A percentile compares a stretch with the other conserved stretches of the same genome.
phyloP scores from a whole-genome alignment of 2,113 vertebrate species.

The Dasyornis broadbenti region DNA sequence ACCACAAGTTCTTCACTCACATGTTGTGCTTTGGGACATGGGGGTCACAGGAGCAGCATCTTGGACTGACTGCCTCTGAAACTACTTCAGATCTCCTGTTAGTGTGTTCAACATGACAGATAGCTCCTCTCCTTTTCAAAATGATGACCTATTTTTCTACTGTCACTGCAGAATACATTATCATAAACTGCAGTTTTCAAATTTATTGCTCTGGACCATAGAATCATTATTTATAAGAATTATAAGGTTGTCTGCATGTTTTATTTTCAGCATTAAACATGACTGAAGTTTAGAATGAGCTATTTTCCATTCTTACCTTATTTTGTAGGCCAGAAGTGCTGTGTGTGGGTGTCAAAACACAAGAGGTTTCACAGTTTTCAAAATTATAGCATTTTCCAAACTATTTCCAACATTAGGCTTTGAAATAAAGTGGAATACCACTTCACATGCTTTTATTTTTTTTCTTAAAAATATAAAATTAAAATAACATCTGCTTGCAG shows the following conservation, averaged over 20 bases:
- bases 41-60: background rate
- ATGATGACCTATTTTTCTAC: slow-evolving; percentile 58
- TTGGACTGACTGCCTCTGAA: background rate
- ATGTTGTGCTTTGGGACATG: fast-evolving
- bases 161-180: slow-evolving; percentile 43
- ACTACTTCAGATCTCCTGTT: background rate
- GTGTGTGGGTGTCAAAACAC: background rate
- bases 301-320: background rate
- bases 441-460: background rate
- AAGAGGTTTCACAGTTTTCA: background rate
- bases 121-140: slow-evolving; percentile 15
- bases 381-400: background rate
- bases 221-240: slow-evolving; percentile 53
- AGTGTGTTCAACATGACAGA: slow-evolving; percentile 5
- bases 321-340: background rate
- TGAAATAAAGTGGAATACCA: background rate
- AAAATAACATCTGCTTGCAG: background rate
- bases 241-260: slow-evolving; percentile 31
- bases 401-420: background rate
- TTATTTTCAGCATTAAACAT: slow-evolving; percentile 46
- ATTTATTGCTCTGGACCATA: slow-evolving; percentile 12
- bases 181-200: slow-evolving; percentile 37
- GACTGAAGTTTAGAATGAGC: background rate
- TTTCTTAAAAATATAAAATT: background rate
- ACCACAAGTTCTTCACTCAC: background rate